These are phyloP conservation scores for Neodiprion virginianus DNA, from an alignment of 1,140 invertebrate genomes.

Conservation along the genomic window DNA sequence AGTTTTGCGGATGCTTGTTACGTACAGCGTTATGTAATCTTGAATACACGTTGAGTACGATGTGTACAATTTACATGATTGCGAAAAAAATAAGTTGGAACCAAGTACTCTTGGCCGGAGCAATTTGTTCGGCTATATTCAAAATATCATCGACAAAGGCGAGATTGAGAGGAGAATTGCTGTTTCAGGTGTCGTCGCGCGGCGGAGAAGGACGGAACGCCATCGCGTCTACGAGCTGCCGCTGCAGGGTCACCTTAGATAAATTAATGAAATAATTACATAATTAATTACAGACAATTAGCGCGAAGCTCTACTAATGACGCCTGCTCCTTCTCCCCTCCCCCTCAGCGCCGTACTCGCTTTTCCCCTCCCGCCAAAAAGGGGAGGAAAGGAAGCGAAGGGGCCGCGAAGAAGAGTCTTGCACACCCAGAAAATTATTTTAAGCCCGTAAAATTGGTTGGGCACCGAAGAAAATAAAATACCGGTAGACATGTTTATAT, in stretches of 20 bases:
- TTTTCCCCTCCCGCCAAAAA: conserved; percentile 18
- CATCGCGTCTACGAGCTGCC: neutral
- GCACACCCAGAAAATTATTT: conserved; percentile 25
- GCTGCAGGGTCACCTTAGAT: conserved; percentile 32
- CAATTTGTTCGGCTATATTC: neutral
- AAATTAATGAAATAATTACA: conserved; percentile 43
- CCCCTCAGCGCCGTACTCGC: conserved; percentile 10
- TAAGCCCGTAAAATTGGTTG: conserved; percentile 15
- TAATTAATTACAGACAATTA: conserved; percentile 45
- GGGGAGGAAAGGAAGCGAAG: too few relatives aligned
- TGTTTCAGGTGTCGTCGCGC: neutral
- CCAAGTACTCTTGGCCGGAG: neutral
- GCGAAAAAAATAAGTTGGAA: neutral
- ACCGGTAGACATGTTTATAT: neutral
- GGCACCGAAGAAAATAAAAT: conserved; percentile 11
- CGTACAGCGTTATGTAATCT: too few relatives aligned
- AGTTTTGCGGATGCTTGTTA: neutral
- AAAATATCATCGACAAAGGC: neutral
- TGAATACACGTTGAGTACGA: too few relatives aligned
- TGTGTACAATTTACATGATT: too few relatives aligned
- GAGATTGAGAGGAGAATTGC: neutral
- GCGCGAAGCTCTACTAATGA: conserved; percentile 34
- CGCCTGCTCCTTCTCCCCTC: conserved; percentile 19
- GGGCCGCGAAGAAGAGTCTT: conserved; percentile 4
- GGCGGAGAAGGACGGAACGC: neutral